Base-by-base conservation (phyloP, 2,113 vertebrate genomes). In the Pipra filicauda region DNA sequence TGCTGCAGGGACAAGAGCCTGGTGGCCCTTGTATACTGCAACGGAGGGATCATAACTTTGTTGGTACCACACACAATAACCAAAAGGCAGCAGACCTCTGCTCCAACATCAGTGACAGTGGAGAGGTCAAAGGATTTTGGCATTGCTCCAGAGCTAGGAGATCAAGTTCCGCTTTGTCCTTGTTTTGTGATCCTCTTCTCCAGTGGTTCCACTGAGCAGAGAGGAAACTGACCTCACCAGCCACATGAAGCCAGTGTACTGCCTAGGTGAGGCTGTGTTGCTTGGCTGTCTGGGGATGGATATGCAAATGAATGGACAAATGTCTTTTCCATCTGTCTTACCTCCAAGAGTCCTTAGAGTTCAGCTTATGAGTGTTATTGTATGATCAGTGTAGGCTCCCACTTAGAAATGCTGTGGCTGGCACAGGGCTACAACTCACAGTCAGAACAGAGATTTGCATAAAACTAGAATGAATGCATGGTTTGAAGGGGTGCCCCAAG, bases 41-140 rank as follows among this genome's bases (percentile, higher is more conserved):
- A n/a, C 0, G 1, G 24, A 61, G 28, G 15, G 20, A 48, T 71
- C n/a, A 12, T 44, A 65, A 41, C 6, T 43, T 54, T 37, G 71
- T 8, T 39, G 9, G 24, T n/a, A 71, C 49, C 58, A 20, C 0
- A 0, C 5, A 6, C 10, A 5, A 14, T 58, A 35, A 49, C 8
- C 46, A 46, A 70, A 91, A 84, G n/a, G 21, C 48, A 76, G 22
- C n/a, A 94, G 22, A 22, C 31, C 22, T 91, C 30, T 39, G 8
- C 31, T 64, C 14, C 35, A 65, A 2, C 27, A 55, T 55, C 44
- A 57, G 22, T 44, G 28, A 13, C 18, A 2, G 5, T 59, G 15
- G n/a, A 85, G n/a, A 54, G 1, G 1, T 66, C 83, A 76, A 76
- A 22, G 19, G 14, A 54, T 76, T 83, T 65, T 65, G 49, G 31